Base-by-base conservation (phyloP, 2,888 invertebrate species). In the Chrysodeixis includens region DNA sequence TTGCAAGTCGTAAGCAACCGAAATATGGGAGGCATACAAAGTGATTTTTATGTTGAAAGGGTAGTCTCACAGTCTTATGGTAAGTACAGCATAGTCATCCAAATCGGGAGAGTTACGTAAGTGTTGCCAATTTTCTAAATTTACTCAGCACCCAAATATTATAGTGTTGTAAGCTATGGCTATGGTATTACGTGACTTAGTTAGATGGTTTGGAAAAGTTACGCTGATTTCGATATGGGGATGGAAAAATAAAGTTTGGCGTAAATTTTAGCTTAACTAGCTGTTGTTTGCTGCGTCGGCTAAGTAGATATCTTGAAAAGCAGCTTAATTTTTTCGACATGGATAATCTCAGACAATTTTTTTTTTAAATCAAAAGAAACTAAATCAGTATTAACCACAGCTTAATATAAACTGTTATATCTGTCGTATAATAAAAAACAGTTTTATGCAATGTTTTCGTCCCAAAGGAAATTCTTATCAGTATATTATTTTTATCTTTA, bases 11-110 rank as follows among this genome's bases (percentile, higher is more conserved):
- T 67, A 75, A 67, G 62, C 40, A 58, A 16, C 63, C 52, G 35
- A 62, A 67, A 62, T 76, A 69, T 59, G 62, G 53, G 51, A 65
- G 54, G 69, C 57, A 73, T 76, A 73, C 62, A 68, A 76, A 76
- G 65, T 62, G 62, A 72, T 66, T 68, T 75, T 70, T 73, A 76
- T 76, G 60, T 66, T 51, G 46, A 64, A 62, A 60, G 71, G 65
- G 71, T 60, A 71, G 60, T 49, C 63, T 52, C 56, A 56, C 53
- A 64, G 72, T 68, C 61, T 66, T 61, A 72, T 76, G 56, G 58
- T 64, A 67, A 72, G 64, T 75, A 63, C 54, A 59, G 65, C 58
- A 63, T 61, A 72, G 58, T 54, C 62, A 60, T 55, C 61, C 60
- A 58, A 68, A 71, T 68, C 44, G 59, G 54, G 52, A 35, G 62